These are phyloP conservation scores for Odiellus spinosus DNA, from an alignment of 2,888 invertebrate genomes.

Conservation along the genomic window DNA sequence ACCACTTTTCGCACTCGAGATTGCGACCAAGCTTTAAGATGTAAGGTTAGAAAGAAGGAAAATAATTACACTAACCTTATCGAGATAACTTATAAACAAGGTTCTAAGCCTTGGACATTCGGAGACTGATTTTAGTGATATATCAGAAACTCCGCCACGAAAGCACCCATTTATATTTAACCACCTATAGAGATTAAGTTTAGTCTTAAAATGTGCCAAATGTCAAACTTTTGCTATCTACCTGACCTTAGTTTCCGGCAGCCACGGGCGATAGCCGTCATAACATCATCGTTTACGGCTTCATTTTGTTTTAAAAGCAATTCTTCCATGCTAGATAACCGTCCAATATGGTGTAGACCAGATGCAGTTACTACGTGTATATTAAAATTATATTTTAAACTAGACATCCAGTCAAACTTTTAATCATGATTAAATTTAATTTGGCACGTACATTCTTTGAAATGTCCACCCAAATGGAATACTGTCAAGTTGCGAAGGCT, in stretches of 20 bases:
- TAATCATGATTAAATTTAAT: too few species aligned
- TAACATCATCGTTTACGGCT: slow-evolving; percentile 12
- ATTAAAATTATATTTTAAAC: too few species aligned
- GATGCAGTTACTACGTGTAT: slow-evolving; percentile 10
- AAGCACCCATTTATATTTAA: not conserved
- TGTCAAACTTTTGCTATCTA: too few species aligned
- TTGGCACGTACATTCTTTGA: slow-evolving; percentile 11
- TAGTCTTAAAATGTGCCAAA: too few species aligned
- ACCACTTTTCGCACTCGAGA: too few species aligned
- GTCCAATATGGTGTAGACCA: slow-evolving; percentile 14
- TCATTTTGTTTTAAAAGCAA: slow-evolving; percentile 11
- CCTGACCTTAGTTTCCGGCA: slow-evolving; percentile 14
- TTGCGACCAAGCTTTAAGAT: too few species aligned
- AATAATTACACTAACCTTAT: slow-evolving; percentile 6
- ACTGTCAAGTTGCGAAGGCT: slow-evolving; percentile 11
- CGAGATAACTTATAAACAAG: slow-evolving; percentile 13
- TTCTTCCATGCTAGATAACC: slow-evolving; percentile 12
- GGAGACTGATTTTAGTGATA: slow-evolving; percentile 12
- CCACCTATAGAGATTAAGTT: too few species aligned
- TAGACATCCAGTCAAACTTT: too few species aligned
- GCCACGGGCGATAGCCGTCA: slow-evolving; percentile 12
- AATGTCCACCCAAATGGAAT: slow-evolving; percentile 11
- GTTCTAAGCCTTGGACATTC: slow-evolving; percentile 9
- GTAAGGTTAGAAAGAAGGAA: too few species aligned
- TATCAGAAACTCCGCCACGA: slow-evolving; percentile 9